Conservation (phyloP, 2,888 invertebrate genomes). For the Yponomeuta malinellus region DNA sequence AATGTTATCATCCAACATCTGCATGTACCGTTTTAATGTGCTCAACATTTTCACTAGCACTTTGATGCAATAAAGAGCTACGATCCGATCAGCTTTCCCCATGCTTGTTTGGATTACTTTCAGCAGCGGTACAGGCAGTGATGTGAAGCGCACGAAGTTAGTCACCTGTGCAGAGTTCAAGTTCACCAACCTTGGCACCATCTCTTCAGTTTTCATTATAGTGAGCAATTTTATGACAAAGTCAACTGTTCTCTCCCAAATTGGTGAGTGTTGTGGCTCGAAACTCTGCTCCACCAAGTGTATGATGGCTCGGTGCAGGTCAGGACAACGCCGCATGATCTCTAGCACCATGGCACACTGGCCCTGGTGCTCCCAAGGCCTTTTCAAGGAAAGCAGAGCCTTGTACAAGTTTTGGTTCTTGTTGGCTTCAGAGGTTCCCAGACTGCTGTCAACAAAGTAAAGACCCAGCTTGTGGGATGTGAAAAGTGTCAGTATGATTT, state of each 20-base stretch:
- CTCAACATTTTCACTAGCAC: slow-evolving; percentile 74
- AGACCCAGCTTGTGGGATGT: slow-evolving; percentile 86
- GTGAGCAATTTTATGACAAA: slow-evolving; percentile 64
- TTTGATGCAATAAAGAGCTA: slow-evolving; percentile 63
- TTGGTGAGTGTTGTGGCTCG: slow-evolving; percentile 73
- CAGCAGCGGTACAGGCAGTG: slow-evolving; percentile 65
- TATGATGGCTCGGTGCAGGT: slow-evolving; percentile 80
- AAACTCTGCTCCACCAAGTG: slow-evolving; percentile 75
- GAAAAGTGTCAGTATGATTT: slow-evolving; percentile 83
- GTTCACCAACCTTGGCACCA: slow-evolving; percentile 61
- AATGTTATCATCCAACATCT: slow-evolving; percentile 60
- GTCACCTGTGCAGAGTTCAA: slow-evolving; percentile 70
- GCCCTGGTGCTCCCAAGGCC: slow-evolving; percentile 81
- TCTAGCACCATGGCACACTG: slow-evolving; percentile 78
- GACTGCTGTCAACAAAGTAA: slow-evolving; percentile 81
- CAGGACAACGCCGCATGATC: slow-evolving; percentile 82
- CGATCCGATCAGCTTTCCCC: slow-evolving; percentile 44
- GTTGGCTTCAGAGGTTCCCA: slow-evolving; percentile 76
- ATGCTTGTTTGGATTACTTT: slow-evolving; percentile 55
- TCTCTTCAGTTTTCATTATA: slow-evolving; percentile 63
- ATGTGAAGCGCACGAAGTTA: slow-evolving; percentile 65
- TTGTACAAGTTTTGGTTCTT: slow-evolving; percentile 78
- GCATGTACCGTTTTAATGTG: slow-evolving; percentile 69
- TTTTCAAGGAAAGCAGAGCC: slow-evolving; percentile 78
- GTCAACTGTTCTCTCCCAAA: slow-evolving; percentile 68